Evolutionary conservation across 2,113 vertebrate genomes (phyloP).

Genomic region (Chrysemys picta): DNA sequence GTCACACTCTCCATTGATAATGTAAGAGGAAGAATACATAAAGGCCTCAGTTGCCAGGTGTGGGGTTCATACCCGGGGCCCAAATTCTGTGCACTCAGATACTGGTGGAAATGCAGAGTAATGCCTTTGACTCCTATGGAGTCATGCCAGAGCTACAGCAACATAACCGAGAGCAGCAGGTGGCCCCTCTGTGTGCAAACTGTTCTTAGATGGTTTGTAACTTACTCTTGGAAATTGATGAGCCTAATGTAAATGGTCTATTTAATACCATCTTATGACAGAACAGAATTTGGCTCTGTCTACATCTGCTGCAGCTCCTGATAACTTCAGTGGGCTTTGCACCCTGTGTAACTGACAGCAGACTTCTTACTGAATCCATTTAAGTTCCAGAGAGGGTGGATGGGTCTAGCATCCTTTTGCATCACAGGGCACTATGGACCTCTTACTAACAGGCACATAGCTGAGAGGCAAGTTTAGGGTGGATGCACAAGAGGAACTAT

Average conservation of each 20-base stretch:
- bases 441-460: no score
- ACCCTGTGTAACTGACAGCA: background rate
- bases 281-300: background rate
- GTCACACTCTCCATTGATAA: no score
- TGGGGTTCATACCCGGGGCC: background rate
- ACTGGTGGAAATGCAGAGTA: background rate
- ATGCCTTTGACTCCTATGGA: background rate
- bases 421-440: no score
- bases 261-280: no score
- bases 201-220: background rate
- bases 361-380: no score
- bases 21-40: background rate
- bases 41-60: background rate
- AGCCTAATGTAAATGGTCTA: background rate
- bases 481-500: no score
- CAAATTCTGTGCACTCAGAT: background rate
- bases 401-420: no score
- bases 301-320: background rate
- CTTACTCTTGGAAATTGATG: background rate
- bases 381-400: no score
- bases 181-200: background rate
- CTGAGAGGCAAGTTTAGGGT: no score
- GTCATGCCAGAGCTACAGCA: background rate
- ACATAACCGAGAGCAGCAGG: background rate
- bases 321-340: background rate